These are phyloP conservation scores for Octodonta nipae DNA, from an alignment of 2,888 invertebrate genomes.

Conservation along the genomic window DNA sequence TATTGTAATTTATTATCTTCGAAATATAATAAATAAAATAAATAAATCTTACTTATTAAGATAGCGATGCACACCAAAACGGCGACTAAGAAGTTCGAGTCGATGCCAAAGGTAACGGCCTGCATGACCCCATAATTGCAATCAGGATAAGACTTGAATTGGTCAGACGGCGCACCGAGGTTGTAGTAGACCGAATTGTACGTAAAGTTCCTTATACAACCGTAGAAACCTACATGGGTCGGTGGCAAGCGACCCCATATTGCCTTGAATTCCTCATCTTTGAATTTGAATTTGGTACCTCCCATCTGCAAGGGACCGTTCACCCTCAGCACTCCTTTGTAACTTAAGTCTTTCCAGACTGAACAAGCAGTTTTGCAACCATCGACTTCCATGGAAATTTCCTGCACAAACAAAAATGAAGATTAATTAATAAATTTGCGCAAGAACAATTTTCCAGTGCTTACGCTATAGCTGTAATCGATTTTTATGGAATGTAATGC, in stretches of 20 bases:
- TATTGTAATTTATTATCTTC: no score
- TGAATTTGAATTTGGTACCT: constrained; percentile 54
- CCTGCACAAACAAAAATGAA: constrained; percentile 27
- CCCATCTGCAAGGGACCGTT: constrained; percentile 83
- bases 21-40: neutral
- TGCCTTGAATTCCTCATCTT: constrained; percentile 45
- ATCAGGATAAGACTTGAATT: constrained; percentile 50
- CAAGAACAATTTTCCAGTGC: constrained; percentile 6
- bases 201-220: constrained; percentile 84
- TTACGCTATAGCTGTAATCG: constrained; percentile 39
- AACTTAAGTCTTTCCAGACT: constrained; percentile 22
- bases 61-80: constrained; percentile 79
- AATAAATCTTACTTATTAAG: constrained; percentile 54
- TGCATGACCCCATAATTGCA: constrained; percentile 61
- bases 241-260: constrained; percentile 61
- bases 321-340: constrained; percentile 39
- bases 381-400: constrained; percentile 30
- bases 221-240: constrained; percentile 59
- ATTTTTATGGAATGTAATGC: constrained; percentile 80
- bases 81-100: constrained; percentile 77
- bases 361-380: constrained; percentile 32
- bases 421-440: neutral
- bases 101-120: constrained; percentile 70
- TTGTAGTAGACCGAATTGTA: constrained; percentile 82
- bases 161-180: constrained; percentile 65